Evolutionary conservation across 2,888 invertebrate species (phyloP).

Genomic region (Linyphia triangularis): DNA sequence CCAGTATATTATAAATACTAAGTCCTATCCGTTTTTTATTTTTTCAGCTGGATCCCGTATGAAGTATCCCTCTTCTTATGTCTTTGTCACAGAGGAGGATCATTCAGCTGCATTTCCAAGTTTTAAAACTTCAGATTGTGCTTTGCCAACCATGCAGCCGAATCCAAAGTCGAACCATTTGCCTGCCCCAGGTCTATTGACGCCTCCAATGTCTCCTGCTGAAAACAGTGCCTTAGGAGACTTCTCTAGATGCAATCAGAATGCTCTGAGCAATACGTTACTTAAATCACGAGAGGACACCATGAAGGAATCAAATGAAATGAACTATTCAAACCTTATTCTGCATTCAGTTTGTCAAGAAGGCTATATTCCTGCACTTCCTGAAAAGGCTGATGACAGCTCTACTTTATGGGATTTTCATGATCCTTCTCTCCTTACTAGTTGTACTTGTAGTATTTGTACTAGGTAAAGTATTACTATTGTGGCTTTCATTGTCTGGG

Average conservation of each 20-base stretch:
- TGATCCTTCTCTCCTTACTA: constrained; percentile 91
- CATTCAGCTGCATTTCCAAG: constrained; percentile 83
- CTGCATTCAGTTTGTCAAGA: constrained; percentile 85
- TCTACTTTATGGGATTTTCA: constrained; percentile 89
- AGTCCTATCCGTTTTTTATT: not conserved
- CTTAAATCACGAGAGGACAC: not conserved
- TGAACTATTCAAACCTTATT: constrained; percentile 30
- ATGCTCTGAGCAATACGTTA: not conserved
- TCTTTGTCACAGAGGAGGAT: constrained; percentile 92
- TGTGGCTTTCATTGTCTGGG: no score
- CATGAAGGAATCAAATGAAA: not conserved
- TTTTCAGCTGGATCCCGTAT: constrained; percentile 92
- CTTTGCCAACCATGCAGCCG: constrained; percentile 78
- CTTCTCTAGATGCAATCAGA: constrained; percentile 5
- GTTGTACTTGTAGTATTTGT: constrained; percentile 86
- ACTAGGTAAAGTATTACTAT: constrained; percentile 89
- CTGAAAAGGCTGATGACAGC: constrained; percentile 54
- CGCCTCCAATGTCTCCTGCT: constrained; percentile 79
- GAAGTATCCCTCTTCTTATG: constrained; percentile 97
- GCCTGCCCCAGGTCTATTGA: constrained; percentile 75
- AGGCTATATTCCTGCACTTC: constrained; percentile 79
- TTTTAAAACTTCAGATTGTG: not conserved
- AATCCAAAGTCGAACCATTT: constrained; percentile 19
- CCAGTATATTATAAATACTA: no score
- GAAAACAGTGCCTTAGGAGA: constrained; percentile 73